Evolutionary conservation across 35 echinoderm and acorn worm genomes (phyloP).

Genomic region (Hemicentrotus pulcherrimus): DNA sequence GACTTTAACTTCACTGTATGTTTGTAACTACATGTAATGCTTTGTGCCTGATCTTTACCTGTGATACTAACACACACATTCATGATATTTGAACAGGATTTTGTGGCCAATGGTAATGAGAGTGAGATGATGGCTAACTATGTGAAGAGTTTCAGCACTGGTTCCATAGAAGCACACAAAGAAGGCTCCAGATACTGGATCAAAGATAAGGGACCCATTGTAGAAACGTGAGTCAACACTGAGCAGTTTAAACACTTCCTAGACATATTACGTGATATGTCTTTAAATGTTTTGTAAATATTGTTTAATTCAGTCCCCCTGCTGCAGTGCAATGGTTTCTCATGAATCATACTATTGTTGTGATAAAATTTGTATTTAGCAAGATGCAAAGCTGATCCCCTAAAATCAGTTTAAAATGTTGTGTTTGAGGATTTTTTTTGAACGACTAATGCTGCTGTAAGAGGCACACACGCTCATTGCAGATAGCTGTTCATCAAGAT

Average conservation of each 20-base stretch:
- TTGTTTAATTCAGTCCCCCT: too few relatives aligned
- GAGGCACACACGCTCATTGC: not conserved
- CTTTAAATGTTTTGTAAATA: too few relatives aligned
- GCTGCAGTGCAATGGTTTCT: too few relatives aligned
- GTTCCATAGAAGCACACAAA: slow-evolving; percentile 85
- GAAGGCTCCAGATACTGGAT: slow-evolving; percentile 93
- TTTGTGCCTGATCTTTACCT: not conserved
- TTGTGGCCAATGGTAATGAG: slow-evolving; percentile 93
- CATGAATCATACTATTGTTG: too few relatives aligned
- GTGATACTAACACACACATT: not conserved
- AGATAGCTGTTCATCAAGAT: not conserved
- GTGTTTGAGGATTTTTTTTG: not conserved
- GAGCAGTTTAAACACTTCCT: too few relatives aligned
- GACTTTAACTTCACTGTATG: too few relatives aligned
- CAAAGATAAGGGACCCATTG: slow-evolving; percentile 93
- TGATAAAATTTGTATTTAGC: too few relatives aligned
- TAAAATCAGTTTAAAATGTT: too few relatives aligned
- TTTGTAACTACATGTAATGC: too few relatives aligned
- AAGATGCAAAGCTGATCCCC: too few relatives aligned
- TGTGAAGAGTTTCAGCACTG: slow-evolving; percentile 76
- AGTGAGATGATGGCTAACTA: slow-evolving; percentile 79
- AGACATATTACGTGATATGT: too few relatives aligned
- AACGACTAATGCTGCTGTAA: not conserved
- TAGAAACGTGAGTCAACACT: slow-evolving; percentile 73
- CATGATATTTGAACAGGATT: slow-evolving; percentile 60